A percentile compares a stretch with the other conserved stretches of the same genome.
These are phyloP conservation scores for Molossus molossus DNA, from an alignment of 2,797 vertebrate genomes.

Conservation along the genomic window DNA sequence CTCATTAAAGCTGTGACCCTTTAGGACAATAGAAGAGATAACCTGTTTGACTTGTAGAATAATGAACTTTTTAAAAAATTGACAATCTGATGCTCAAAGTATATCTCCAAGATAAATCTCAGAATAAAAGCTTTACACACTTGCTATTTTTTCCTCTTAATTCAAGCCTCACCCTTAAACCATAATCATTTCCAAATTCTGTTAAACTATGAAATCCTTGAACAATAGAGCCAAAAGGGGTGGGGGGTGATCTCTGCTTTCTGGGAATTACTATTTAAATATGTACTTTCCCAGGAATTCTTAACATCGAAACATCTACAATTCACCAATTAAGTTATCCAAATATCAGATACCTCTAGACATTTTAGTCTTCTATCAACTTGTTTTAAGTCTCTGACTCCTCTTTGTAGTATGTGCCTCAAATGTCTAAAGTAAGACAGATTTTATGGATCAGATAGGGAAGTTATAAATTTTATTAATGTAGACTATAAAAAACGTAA, in stretches of 20 bases:
- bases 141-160: background rate
- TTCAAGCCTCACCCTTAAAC: background rate
- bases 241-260: background rate
- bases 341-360: background rate
- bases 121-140: background rate
- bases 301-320: background rate
- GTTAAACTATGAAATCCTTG: background rate
- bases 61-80: background rate
- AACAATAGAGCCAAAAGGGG: background rate
- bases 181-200: background rate
- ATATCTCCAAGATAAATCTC: background rate
- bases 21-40: background rate
- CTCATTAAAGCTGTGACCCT: background rate
- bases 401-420: background rate
- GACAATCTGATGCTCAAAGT: background rate
- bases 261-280: conserved; percentile 14
- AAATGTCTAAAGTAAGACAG: background rate
- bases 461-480: background rate
- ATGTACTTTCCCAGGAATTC: background rate
- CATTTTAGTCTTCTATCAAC: background rate
- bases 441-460: background rate
- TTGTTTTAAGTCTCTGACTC: background rate
- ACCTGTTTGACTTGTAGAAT: background rate
- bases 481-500: background rate
- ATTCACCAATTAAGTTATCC: background rate